A percentile compares a stretch with the other conserved stretches of the same genome.
Conservation (phyloP, 2,797 vertebrate species). For the Peromyscus aztecus region DNA sequence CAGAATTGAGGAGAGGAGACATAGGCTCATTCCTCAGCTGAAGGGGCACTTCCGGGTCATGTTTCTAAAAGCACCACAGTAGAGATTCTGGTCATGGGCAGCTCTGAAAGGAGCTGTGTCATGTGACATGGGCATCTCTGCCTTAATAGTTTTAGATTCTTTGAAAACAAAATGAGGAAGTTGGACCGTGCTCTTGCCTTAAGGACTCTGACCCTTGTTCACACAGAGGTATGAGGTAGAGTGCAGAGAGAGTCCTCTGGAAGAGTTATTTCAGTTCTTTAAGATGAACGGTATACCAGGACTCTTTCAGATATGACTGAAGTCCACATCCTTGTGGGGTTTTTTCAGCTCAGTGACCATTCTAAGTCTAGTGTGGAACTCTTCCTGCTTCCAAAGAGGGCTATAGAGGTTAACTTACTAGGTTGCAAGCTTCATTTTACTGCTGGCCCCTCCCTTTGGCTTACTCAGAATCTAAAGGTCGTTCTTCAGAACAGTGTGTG, state of each 20-base stretch:
- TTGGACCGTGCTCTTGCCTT: background rate
- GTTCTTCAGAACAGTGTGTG: conserved; percentile 25
- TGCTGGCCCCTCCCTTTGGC: background rate
- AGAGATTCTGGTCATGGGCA: background rate
- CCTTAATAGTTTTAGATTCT: background rate
- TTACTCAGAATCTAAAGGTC: conserved; percentile 49
- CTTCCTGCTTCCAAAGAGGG: background rate
- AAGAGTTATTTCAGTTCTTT: background rate
- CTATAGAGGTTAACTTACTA: background rate
- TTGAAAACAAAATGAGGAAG: background rate
- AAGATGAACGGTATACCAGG: background rate
- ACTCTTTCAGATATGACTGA: conserved; percentile 32
- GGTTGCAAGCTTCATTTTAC: background rate
- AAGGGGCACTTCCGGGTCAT: background rate
- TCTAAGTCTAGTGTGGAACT: conserved; percentile 57
- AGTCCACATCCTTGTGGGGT: conserved; percentile 41
- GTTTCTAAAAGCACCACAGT: background rate
- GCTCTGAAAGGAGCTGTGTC: background rate
- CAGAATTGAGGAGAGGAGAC: background rate
- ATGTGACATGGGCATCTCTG: background rate
- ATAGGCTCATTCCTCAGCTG: background rate
- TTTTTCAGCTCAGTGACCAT: conserved; percentile 52
- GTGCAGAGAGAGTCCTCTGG: background rate
- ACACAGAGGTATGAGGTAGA: background rate
- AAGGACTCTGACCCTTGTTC: background rate